phyloP scores from a whole-genome alignment of 2,797 vertebrate species.

The Prunella strophiata region DNA sequence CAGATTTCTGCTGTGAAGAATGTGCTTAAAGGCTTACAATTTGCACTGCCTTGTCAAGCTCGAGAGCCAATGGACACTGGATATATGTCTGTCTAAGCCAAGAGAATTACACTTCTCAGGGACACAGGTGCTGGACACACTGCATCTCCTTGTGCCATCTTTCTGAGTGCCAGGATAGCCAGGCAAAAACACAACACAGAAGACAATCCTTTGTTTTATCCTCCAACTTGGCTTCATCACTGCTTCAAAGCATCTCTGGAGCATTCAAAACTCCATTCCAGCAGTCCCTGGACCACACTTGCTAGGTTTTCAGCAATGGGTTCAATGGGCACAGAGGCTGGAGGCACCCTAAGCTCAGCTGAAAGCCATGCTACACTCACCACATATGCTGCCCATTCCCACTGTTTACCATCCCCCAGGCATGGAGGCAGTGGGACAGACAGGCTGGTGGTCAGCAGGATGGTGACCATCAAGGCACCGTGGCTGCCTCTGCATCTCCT shows the following conservation, averaged over 20 bases:
- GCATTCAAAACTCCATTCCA: background rate
- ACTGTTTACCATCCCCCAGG: rapidly evolving
- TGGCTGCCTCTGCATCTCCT: rapidly evolving
- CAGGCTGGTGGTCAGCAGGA: rapidly evolving
- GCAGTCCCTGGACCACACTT: too few species aligned
- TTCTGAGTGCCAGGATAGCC: background rate
- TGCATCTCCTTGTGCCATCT: background rate
- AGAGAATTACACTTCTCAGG: background rate
- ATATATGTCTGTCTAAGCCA: background rate
- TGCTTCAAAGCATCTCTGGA: background rate
- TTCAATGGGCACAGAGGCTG: background rate
- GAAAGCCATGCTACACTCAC: background rate
- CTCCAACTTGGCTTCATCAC: background rate
- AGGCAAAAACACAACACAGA: background rate
- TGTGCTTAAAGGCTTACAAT: background rate
- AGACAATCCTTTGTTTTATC: background rate
- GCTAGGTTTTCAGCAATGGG: background rate
- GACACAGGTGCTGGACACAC: background rate
- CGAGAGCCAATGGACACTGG: rapidly evolving
- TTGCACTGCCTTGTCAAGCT: background rate
- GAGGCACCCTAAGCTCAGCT: background rate
- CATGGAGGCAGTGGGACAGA: too few species aligned
- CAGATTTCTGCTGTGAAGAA: background rate
- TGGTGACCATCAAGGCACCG: background rate
- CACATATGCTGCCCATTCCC: rapidly evolving